Evolutionary conservation across 2,113 vertebrate genomes (phyloP).

Genomic region (Peromyscus leucopus): DNA sequence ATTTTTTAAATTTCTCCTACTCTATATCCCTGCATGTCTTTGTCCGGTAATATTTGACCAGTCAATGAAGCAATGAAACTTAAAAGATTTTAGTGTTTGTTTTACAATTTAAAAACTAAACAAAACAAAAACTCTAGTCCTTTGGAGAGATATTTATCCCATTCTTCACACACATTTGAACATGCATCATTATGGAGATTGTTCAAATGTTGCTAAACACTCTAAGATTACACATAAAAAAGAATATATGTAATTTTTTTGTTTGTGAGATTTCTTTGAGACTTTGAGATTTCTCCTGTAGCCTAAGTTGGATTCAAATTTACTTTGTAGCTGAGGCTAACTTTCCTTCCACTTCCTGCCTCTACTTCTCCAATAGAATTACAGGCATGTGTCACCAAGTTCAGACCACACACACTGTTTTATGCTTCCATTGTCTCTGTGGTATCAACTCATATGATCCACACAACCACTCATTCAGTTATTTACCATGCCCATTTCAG

Average conservation of each 20-base stretch:
- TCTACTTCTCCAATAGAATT: neutral
- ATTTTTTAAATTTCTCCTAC: neutral
- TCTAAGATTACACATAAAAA: neutral
- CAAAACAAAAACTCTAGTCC: neutral
- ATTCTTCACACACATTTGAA: neutral
- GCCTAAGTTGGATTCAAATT: neutral
- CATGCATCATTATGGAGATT: neutral
- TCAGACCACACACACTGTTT: neutral
- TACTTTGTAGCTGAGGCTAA: neutral
- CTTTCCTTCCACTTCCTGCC: neutral
- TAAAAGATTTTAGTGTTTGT: slow-evolving; percentile 8
- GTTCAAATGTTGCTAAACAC: neutral
- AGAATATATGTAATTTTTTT: neutral
- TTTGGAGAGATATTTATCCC: neutral
- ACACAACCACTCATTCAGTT: neutral
- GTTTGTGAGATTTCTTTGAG: neutral
- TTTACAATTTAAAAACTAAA: slow-evolving; percentile 28
- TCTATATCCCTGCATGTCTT: neutral
- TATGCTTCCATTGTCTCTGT: neutral
- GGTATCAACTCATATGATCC: neutral
- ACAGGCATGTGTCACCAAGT: too few relatives aligned
- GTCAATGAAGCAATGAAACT: slow-evolving; percentile 46
- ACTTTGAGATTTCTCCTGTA: neutral
- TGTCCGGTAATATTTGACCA: neutral
- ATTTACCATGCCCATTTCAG: neutral